These are phyloP conservation scores for Morpho achilles DNA, from an alignment of 2,888 invertebrate genomes.

Conservation along the genomic window DNA sequence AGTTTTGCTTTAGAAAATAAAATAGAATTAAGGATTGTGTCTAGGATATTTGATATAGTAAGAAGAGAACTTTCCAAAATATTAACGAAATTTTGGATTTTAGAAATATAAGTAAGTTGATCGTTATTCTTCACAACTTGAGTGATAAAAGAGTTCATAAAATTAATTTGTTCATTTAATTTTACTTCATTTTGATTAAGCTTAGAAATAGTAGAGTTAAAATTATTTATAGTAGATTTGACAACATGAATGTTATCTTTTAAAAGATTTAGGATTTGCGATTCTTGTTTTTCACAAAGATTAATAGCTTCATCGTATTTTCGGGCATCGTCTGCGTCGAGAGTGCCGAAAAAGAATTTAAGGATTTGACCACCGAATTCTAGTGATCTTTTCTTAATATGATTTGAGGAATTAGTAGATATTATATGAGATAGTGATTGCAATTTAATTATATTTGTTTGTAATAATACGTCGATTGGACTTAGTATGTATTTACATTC, in stretches of 20 bases:
- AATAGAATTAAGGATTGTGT: too few relatives aligned
- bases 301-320: slow-evolving; percentile 28
- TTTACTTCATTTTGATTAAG: slow-evolving; percentile 18
- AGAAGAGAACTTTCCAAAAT: too few relatives aligned
- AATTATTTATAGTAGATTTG: slow-evolving; percentile 16
- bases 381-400: slow-evolving; percentile 27
- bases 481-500: slow-evolving; percentile 19
- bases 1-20: too few relatives aligned
- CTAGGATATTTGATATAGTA: too few relatives aligned
- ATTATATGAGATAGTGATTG: slow-evolving; percentile 27
- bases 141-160: too few relatives aligned
- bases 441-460: slow-evolving; percentile 19
- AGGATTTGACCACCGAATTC: slow-evolving; percentile 29
- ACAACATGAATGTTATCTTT: slow-evolving; percentile 27
- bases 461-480: slow-evolving; percentile 13
- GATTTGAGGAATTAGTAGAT: slow-evolving; percentile 5
- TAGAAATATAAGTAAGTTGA: too few relatives aligned
- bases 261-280: slow-evolving; percentile 7
- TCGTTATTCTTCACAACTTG: too few relatives aligned
- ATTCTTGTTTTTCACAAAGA: slow-evolving; percentile 18
- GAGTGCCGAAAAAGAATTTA: slow-evolving; percentile 31
- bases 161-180: slow-evolving; percentile 16
- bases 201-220: slow-evolving; percentile 19
- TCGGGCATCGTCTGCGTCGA: slow-evolving; percentile 30
- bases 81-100: too few relatives aligned